Evolutionary conservation across 2,797 vertebrate species (phyloP).

Genomic region (Ceyx erithaca): DNA sequence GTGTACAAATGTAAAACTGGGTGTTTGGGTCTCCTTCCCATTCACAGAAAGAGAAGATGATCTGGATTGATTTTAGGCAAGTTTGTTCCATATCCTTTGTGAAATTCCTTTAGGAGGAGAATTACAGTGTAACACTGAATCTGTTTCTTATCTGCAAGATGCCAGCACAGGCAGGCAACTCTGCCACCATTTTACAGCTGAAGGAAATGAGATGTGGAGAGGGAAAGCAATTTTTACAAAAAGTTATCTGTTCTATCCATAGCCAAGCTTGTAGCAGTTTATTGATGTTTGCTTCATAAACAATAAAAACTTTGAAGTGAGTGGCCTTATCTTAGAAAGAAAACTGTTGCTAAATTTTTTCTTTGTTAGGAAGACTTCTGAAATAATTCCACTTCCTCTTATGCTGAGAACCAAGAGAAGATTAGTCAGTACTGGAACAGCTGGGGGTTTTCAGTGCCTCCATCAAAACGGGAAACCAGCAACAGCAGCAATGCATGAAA

Average conservation of each 20-base stretch:
- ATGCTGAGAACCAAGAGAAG: constrained; percentile 6
- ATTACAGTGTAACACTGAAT: background rate
- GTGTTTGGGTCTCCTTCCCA: background rate
- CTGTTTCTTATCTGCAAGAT: constrained; percentile 23
- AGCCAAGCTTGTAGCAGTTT: background rate
- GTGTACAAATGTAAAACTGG: background rate
- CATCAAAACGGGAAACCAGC: constrained; percentile 2
- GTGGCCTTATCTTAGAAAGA: constrained; percentile 23
- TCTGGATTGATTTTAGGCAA: background rate
- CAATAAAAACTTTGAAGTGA: constrained; percentile 16
- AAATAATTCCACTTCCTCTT: constrained; percentile 27
- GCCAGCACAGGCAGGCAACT: background rate
- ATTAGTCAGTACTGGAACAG: background rate
- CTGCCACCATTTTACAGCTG: background rate
- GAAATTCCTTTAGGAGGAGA: background rate
- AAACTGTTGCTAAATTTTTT: constrained; percentile 24
- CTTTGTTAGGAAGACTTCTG: constrained; percentile 11
- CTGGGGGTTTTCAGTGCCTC: background rate
- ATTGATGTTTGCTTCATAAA: constrained; percentile 43
- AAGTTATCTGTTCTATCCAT: background rate
- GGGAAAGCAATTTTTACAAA: constrained; percentile 1
- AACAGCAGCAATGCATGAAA: background rate
- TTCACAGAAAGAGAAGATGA: background rate
- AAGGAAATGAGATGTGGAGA: constrained; percentile 17
- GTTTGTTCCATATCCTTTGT: background rate